Percentiles rank a stretch among this genome's conserved stretches.
Conservation (phyloP, 2,888 invertebrate genomes). For the Pyrgus malvae region DNA sequence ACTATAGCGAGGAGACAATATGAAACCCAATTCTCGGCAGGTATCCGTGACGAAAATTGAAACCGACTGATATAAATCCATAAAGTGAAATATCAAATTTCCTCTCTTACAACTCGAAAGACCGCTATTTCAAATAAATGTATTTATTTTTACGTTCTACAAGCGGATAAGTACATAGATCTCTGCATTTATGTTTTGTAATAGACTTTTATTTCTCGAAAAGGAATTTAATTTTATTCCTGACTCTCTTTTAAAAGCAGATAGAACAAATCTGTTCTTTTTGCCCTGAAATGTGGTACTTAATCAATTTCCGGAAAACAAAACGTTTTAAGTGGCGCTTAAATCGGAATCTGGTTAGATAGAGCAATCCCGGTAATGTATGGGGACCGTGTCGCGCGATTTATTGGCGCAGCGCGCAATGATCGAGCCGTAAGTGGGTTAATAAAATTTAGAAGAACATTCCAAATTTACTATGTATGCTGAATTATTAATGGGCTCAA, state of each 20-base stretch:
- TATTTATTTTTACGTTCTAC: conserved; percentile 22
- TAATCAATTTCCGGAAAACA: conserved; percentile 61
- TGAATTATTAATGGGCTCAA: too few species aligned
- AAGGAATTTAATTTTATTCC: conserved; percentile 5
- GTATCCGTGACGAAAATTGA: conserved; percentile 59
- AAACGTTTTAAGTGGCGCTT: conserved; percentile 64
- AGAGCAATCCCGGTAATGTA: conserved; percentile 65
- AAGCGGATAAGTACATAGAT: background rate
- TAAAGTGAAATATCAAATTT: conserved; percentile 56
- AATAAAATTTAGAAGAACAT: conserved; percentile 18
- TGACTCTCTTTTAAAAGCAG: conserved; percentile 3
- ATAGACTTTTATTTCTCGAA: conserved; percentile 1
- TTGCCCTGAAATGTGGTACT: conserved; percentile 43
- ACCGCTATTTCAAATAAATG: conserved; percentile 18
- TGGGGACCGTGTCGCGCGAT: conserved; percentile 56
- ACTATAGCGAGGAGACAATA: conserved; percentile 24
- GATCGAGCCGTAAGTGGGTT: conserved; percentile 28
- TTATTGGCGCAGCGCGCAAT: conserved; percentile 50
- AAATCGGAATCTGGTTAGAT: conserved; percentile 71
- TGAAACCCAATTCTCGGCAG: conserved; percentile 46
- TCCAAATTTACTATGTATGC: conserved; percentile 2
- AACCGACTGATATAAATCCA: conserved; percentile 60
- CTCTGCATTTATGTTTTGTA: background rate
- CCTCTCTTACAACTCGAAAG: conserved; percentile 22
- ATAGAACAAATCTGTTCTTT: conserved; percentile 12